A percentile compares a stretch with the other conserved stretches of the same genome.
phyloP scores from a whole-genome alignment of 1,140 invertebrate genomes.

The Drosophila sechellia region DNA sequence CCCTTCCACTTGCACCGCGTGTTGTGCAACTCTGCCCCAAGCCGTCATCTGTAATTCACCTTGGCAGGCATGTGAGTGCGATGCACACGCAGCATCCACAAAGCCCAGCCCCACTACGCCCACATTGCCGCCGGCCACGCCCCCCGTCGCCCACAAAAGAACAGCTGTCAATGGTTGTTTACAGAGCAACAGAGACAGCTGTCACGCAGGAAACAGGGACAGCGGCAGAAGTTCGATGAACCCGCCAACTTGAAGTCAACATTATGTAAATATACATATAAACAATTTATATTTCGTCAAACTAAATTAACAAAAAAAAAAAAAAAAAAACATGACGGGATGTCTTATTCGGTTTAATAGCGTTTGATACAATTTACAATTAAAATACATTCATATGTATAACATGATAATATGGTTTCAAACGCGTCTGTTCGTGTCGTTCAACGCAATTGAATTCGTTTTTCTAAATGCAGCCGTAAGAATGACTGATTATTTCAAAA shows the following conservation, averaged over 20 bases:
- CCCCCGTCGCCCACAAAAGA: neutral
- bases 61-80: conserved; percentile 22
- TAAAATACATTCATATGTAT: conserved; percentile 20
- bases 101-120: no score
- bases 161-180: conserved; percentile 45
- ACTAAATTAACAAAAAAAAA: neutral
- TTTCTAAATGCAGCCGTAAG: conserved; percentile 10
- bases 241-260: conserved; percentile 13
- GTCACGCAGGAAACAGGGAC: neutral
- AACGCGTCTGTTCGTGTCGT: conserved; percentile 1
- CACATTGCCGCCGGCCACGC: neutral
- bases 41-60: conserved; percentile 27
- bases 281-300: conserved; percentile 14
- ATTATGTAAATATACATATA: conserved; percentile 4
- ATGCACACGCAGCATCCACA: conserved; percentile 4
- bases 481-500: conserved; percentile 15
- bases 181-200: conserved; percentile 5
- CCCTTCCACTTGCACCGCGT: conserved; percentile 10
- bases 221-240: conserved; percentile 16
- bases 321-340: neutral
- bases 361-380: conserved; percentile 18
- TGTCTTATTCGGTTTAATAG: neutral
- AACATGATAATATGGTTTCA: conserved; percentile 1
- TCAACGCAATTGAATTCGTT: conserved; percentile 14
- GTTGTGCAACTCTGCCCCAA: conserved; percentile 48